A percentile compares a stretch with the other conserved stretches of the same genome.
phyloP scores from a whole-genome alignment of 2,113 vertebrate genomes.

The Salvelinus fontinalis region DNA sequence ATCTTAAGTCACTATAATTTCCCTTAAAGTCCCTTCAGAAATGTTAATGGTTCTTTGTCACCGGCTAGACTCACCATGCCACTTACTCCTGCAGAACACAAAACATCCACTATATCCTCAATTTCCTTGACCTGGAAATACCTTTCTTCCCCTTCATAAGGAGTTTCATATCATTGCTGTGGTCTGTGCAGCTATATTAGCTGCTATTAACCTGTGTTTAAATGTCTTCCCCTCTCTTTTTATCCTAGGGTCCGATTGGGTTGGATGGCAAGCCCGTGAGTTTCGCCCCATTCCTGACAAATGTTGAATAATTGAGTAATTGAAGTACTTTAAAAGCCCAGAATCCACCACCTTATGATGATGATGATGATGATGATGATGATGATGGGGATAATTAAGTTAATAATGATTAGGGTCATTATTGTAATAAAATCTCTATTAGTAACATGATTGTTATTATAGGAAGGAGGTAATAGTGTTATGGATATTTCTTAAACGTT shows the following conservation, averaged over 20 bases:
- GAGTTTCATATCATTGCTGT: neutral
- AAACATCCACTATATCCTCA: conserved; percentile 3
- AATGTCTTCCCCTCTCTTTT: conserved; percentile 41
- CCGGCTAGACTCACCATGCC: no score
- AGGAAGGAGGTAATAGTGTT: conserved; percentile 26
- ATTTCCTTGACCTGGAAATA: neutral
- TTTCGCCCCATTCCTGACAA: conserved; percentile 41
- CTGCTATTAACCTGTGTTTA: conserved; percentile 2
- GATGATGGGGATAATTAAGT: conserved; percentile 45
- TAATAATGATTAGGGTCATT: conserved; percentile 52
- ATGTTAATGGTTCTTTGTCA: neutral
- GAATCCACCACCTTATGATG: conserved; percentile 6
- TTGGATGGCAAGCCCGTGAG: conserved; percentile 95
- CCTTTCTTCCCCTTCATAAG: neutral
- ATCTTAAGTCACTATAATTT: neutral
- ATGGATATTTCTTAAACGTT: conserved; percentile 25
- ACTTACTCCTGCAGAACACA: no score
- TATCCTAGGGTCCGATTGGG: conserved; percentile 90
- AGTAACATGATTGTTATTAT: conserved; percentile 33
- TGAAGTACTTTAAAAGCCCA: conserved; percentile 16
- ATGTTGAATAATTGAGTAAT: conserved; percentile 41
- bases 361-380: conserved; percentile 46
- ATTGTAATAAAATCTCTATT: conserved; percentile 43
- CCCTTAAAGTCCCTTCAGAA: neutral
- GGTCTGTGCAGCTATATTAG: neutral